These are phyloP conservation scores for Calameuta pallipes DNA, from an alignment of 2,888 invertebrate species.

Conservation along the genomic window DNA sequence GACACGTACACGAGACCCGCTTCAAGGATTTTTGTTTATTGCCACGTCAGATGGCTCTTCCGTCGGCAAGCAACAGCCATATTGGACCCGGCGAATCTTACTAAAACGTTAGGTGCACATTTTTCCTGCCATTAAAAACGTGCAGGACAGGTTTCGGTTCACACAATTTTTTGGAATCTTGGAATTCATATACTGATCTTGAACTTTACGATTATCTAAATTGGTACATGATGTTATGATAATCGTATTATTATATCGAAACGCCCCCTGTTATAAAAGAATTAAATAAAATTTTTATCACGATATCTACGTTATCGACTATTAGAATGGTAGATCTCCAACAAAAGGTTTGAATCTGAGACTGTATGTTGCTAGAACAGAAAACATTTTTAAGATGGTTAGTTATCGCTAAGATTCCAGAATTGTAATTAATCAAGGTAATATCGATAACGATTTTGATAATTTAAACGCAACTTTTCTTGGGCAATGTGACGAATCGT, in stretches of 20 bases:
- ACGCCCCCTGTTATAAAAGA: not conserved
- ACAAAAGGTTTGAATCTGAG: not conserved
- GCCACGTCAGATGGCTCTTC: constrained; percentile 45
- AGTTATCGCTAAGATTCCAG: not conserved
- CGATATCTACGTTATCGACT: not conserved
- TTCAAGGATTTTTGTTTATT: constrained; percentile 30
- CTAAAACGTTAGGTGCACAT: not conserved
- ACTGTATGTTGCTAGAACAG: not conserved
- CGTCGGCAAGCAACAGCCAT: constrained; percentile 16
- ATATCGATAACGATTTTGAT: not conserved
- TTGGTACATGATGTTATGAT: not conserved
- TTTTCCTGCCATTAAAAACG: not conserved
- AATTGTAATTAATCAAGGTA: not conserved
- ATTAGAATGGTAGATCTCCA: not conserved
- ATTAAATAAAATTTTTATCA: too few species aligned
- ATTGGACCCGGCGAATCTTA: not conserved
- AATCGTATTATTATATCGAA: not conserved
- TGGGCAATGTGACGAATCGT: not conserved
- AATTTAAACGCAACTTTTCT: not conserved
- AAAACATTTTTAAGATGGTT: too few species aligned
- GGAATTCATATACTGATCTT: not conserved
- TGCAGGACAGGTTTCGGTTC: not conserved
- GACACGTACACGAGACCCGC: constrained; percentile 42
- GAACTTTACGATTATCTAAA: not conserved
- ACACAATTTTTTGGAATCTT: not conserved